Conservation (phyloP, 2,113 vertebrate genomes). For the Calyptomena viridis region DNA sequence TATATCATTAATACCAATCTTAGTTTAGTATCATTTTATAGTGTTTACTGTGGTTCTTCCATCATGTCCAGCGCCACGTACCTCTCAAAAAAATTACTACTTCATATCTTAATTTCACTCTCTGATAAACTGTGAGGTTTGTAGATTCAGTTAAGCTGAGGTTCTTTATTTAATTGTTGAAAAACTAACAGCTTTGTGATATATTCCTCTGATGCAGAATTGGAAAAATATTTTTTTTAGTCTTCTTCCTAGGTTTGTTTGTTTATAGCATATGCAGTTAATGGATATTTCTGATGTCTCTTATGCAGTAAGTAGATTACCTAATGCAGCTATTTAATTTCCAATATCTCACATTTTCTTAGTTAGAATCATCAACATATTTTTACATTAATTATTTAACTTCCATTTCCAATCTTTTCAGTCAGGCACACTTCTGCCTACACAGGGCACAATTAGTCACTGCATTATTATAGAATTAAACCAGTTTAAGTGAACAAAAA, state of each 20-base stretch:
- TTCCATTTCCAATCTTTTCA: constrained; percentile 4
- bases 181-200: background rate
- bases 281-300: background rate
- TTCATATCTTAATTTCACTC: background rate
- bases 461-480: constrained; percentile 10
- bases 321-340: background rate
- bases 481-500: constrained; percentile 1
- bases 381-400: constrained; percentile 47
- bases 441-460: constrained; percentile 29
- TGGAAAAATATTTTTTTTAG: background rate
- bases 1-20: background rate
- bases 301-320: background rate
- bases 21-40: background rate
- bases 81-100: background rate
- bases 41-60: background rate
- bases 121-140: background rate
- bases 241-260: background rate
- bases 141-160: background rate
- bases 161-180: background rate
- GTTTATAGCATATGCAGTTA: background rate
- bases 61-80: fast-evolving
- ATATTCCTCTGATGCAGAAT: background rate
- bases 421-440: background rate
- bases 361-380: constrained; percentile 6
- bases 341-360: background rate